phyloP scores from a whole-genome alignment of 2,113 vertebrate genomes.

The Podarcis muralis region DNA sequence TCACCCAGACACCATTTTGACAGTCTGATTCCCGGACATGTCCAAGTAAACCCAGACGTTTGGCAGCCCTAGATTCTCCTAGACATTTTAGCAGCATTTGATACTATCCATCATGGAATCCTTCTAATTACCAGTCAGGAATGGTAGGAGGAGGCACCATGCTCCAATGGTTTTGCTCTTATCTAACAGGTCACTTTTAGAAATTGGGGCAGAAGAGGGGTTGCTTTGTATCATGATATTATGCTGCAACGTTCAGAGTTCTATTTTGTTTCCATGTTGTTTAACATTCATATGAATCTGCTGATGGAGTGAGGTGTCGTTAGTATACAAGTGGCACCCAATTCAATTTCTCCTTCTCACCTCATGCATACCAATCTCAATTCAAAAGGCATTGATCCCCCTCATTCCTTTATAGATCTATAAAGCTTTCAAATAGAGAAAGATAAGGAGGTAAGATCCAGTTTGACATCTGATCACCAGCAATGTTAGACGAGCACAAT shows the following conservation, averaged over 20 bases:
- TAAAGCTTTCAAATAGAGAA: constrained; percentile 34
- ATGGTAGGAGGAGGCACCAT: neutral
- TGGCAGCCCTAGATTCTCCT: neutral
- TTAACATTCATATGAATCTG: neutral
- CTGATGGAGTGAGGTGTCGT: neutral
- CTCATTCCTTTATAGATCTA: constrained; percentile 49
- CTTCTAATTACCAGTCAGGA: neutral
- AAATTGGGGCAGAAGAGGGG: neutral
- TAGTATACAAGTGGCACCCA: neutral
- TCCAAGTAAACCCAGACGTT: no score
- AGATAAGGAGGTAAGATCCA: constrained; percentile 44
- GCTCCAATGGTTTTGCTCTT: neutral
- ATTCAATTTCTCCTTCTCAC: constrained; percentile 43
- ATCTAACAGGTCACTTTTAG: neutral
- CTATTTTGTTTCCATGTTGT: neutral
- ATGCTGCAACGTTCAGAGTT: neutral
- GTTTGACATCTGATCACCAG: constrained; percentile 31
- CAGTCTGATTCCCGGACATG: no score
- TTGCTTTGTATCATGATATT: neutral
- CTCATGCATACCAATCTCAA: constrained; percentile 69
- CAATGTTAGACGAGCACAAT: constrained; percentile 40
- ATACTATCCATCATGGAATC: neutral
- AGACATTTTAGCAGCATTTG: neutral
- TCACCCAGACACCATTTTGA: no score
- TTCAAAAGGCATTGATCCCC: constrained; percentile 55